Base-by-base conservation (phyloP, 2,888 invertebrate species). In the Tetanocera ferruginea region DNA sequence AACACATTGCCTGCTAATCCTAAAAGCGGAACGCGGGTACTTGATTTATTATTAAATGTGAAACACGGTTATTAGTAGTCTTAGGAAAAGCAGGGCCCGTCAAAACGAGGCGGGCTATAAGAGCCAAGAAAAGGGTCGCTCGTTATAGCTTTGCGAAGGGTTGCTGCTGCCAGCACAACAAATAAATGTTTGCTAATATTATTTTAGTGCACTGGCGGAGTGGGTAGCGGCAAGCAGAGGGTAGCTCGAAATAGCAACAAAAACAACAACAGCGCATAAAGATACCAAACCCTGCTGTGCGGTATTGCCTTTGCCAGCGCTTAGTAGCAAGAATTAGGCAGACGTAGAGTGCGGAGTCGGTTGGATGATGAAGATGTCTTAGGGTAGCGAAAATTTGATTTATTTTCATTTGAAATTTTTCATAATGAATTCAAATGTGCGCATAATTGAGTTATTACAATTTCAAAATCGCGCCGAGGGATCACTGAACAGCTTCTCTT, bases 401-500 rank as follows among this genome's bases (percentile, higher is more conserved):
- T 75, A 75, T 75, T 75, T 67, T 37, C 75, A 75, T 75, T 75
- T 75, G 34, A 67, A 55, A 66, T 57, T 72, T 57, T 67, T 55
- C 34, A 52, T 86, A 87, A 86, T 87, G 84, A 87, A 87, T 86
- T 87, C 87, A 87, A 87, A 87, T 87, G 84, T 85, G 86, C 86
- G 85, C 85, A 83, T 87, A 87, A 87, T 87, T 87, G 88, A 87
- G 87, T 87, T 87, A 87, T 87, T 86, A 86, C 86, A 85, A 84
- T 86, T 86, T 86, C 84, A 83, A 82, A 66, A 82, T 83, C 81
- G 67, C 78, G 76, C 60, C 67, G 28, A 76, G 37, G 49, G 25
- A 28, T 17, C 28, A 17, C 3, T 25, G 64, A 28, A 14, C 25
- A 19, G 57, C n/a, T 23, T 25, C 11, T 4, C 52, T 23, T 9